Evolutionary conservation across 2,113 vertebrate species (phyloP).

Genomic region (sheep (Ovis aries)): DNA sequence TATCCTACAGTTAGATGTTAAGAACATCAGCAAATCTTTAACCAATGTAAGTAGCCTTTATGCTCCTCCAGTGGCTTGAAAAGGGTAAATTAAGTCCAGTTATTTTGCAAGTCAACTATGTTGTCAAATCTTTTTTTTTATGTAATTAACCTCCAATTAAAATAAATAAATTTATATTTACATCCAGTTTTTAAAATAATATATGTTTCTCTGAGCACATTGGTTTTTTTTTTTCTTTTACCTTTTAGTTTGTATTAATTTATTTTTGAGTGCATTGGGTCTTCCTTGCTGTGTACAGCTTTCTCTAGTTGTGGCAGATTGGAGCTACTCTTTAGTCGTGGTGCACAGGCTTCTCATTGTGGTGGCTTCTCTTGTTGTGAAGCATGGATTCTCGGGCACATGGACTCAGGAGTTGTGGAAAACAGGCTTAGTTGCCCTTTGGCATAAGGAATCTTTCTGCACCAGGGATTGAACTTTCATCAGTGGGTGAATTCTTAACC

Average conservation of each 20-base stretch:
- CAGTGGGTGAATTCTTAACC: background rate
- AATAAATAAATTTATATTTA: too few species aligned
- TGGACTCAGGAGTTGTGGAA: background rate
- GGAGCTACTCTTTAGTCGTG: background rate
- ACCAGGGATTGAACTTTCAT: background rate
- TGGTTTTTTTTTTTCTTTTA: background rate
- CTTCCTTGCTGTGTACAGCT: background rate
- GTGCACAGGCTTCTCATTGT: background rate
- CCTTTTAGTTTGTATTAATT: background rate
- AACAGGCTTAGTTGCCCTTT: background rate
- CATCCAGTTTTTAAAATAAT: background rate
- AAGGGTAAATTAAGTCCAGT: background rate
- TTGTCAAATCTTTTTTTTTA: too few species aligned
- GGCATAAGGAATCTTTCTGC: background rate
- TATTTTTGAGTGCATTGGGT: background rate
- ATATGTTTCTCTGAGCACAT: background rate
- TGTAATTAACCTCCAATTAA: too few species aligned
- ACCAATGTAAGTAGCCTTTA: background rate
- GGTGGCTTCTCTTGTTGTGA: background rate
- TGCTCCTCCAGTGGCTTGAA: background rate
- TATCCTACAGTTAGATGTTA: background rate
- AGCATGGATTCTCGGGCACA: background rate
- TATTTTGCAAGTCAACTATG: too few species aligned
- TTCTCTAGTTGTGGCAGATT: background rate
- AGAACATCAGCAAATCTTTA: background rate